Conservation (phyloP, 2,797 vertebrate species). For the Micrastur ruficollis region DNA sequence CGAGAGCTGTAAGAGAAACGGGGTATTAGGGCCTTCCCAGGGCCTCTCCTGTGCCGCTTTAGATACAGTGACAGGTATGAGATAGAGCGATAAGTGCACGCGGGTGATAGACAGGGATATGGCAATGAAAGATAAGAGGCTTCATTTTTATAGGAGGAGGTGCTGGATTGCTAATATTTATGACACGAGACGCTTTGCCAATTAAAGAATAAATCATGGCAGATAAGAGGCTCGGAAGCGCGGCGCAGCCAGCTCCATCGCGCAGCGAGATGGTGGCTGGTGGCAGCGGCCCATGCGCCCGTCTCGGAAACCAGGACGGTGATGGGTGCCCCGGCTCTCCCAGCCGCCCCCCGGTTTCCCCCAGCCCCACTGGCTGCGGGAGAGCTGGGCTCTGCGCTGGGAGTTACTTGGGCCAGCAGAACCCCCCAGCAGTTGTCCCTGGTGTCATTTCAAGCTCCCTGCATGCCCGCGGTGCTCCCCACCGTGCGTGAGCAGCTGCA, state of each 20-base stretch:
- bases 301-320: accelerated
- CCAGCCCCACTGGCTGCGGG: accelerated
- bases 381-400: accelerated
- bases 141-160: neutral
- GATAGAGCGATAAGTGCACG: neutral
- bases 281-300: neutral
- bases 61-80: neutral
- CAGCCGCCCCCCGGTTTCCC: accelerated
- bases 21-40: neutral
- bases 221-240: neutral
- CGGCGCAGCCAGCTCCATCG: accelerated
- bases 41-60: neutral
- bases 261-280: accelerated
- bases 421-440: neutral
- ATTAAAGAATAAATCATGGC: neutral
- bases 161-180: neutral
- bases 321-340: neutral
- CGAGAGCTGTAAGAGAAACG: neutral
- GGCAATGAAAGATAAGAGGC: neutral
- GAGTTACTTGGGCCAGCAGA: neutral
- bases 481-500: neutral
- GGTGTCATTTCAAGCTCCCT: neutral
- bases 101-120: neutral
- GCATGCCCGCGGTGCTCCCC: neutral
- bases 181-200: neutral